Base-by-base conservation (phyloP, 2,113 vertebrate genomes). In the Scomber scombrus region DNA sequence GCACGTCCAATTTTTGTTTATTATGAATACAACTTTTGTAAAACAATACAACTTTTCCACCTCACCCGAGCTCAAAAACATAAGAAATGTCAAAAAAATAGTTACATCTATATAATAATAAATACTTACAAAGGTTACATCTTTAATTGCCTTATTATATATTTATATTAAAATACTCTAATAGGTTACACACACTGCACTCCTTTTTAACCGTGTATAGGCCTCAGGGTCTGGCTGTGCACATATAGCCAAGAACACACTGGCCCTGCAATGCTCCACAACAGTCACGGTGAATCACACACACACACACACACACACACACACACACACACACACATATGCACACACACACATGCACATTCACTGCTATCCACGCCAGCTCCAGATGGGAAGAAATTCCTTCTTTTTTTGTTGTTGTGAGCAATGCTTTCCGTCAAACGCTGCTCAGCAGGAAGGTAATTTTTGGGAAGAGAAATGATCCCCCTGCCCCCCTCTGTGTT, bases 361-460 rank as follows among this genome's bases (percentile, higher is more conserved):
- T 40, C 34, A 40, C 34, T 40, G 34, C 34, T 40, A 9, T 40
- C 8, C 23, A 49, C 1, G 12, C 62, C 57, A 43, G 71, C 43
- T 73, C 68, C 85, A 84, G 82, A 90, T 85, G 73, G 72, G 72
- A 62, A 68, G 68, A 66, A 61, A 82, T 88, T 86, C 78, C 77
- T 85, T 10, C 11, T 23, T 46, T 26, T 26, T 62, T n/a, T 63
- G 16, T 78, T 75, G 72, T 81, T 75, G 61, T 75, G 84, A 87
- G 73, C 54, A 69, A 82, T 60, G 51, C 26, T 80, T 85, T 80
- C 86, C 76, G 11, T 83, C 82, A 80, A 23, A 51, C 8, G 6
- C 23, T 69, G 68, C 75, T 88, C 57, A 69, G 78, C 68, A 26
- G 75, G 83, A 72, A 81, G 80, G 43, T 75, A 23, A 54, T 57